Evolutionary conservation across 2,113 vertebrate species (phyloP), one percentile per base, ranked within the genome.

Genomic region (Etia nguti): DNA sequence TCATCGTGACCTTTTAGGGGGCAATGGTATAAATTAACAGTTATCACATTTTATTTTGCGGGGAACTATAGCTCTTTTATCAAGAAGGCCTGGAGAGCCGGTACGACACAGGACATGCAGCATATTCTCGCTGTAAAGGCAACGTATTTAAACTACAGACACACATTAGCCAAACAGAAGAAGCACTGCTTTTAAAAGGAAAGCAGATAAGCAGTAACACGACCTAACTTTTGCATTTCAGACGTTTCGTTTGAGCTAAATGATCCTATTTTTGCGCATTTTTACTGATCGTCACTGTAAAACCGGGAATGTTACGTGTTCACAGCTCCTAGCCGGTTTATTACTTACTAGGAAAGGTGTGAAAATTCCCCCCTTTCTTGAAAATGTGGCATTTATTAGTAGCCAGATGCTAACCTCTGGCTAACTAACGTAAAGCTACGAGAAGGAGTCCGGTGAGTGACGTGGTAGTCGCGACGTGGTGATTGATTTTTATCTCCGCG

Each of bases 391-490:
- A 83, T 90, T 22, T 85, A 34, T 15, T n/a, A 1, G 60, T 11
- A 12, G 57, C 81, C 83, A 91, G 86, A 82, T 89, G 90, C 83
- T 90, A 90, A 75, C 90, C 70, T 38, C 91, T 92, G 82, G 92
- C 86, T 90, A 91, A 80, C 24, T 87, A 87, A 56, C 15, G 26
- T 18, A 12, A 4, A 54, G 22, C 68, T 20, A 83, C 6, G 87
- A 90, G 56, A 91, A 94, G 48, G 82, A 88, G 88, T 88, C 83
- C 38, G 18, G 55, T 16, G 11, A 60, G 60, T 95, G 94, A 94
- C 95, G 93, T 92, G 68, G 26, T 26, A 15, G 10, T 4, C 4
- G 6, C 13, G 41, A 3, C 0, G 83, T 82, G 80, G 65, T n/a
- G 89, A 60, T 92, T 79, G 87, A 62, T 93, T 90, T 85, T 10